These are phyloP conservation scores for Platyura marginata DNA, from an alignment of 1,140 invertebrate genomes.

Conservation along the genomic window DNA sequence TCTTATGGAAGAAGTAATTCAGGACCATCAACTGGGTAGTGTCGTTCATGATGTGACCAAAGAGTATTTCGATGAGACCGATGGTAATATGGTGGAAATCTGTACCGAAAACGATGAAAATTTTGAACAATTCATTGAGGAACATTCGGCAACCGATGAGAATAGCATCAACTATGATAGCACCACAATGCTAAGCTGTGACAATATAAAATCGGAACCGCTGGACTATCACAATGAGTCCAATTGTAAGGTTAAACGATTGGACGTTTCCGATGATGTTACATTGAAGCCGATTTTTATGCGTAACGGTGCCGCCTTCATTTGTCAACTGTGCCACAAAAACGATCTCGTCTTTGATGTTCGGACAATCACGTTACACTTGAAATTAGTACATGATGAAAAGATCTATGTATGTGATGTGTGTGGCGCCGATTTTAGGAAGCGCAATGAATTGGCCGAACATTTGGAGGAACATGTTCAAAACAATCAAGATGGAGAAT, in stretches of 20 bases:
- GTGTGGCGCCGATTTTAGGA: slow-evolving; percentile 43
- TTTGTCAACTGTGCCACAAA: slow-evolving; percentile 5
- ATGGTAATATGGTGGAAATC: neutral
- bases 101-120: neutral
- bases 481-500: slow-evolving; percentile 30
- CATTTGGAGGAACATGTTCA: slow-evolving; percentile 47
- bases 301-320: neutral
- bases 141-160: neutral
- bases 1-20: neutral
- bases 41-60: slow-evolving; percentile 6
- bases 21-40: neutral
- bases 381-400: slow-evolving; percentile 36
- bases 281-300: neutral
- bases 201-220: neutral
- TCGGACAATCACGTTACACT: slow-evolving; percentile 37
- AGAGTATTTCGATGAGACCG: slow-evolving; percentile 1
- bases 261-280: neutral
- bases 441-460: slow-evolving; percentile 36
- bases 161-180: neutral
- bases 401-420: slow-evolving; percentile 50
- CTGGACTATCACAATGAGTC: neutral
- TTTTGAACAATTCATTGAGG: neutral
- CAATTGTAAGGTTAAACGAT: neutral
- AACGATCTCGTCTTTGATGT: slow-evolving; percentile 24
- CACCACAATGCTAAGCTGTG: neutral